Evolutionary conservation across 2,888 invertebrate genomes (phyloP), one percentile per base, ranked within the genome.

Genomic region (Eulithis testata): DNA sequence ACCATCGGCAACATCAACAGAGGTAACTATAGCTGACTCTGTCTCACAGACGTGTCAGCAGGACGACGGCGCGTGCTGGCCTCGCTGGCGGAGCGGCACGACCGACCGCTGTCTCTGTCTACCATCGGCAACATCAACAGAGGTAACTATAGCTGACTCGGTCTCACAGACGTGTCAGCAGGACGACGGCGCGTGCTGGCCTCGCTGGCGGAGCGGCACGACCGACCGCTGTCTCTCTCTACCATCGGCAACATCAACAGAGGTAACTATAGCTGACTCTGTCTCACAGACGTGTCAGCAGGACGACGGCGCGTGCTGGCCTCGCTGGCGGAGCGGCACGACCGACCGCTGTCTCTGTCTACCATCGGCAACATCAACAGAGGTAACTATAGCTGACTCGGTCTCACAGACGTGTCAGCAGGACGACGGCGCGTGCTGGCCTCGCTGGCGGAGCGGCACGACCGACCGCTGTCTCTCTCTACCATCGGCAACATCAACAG

Each of bases 31-130:
- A n/a, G n/a, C n/a, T n/a, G n/a, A n/a, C n/a, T n/a, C n/a, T n/a
- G n/a, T n/a, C n/a, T n/a, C n/a, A n/a, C n/a, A n/a, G 89, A 89
- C 44, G 87, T 88, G 67, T 73, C 78, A 3, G 83, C 78, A 4
- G 91, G 91, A 75, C 94, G 95, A 66, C 77, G 84, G 65, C 78
- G 89, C 4, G 87, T 95, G 52, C 94, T 94, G 59, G 79, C 91
- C 6, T 88, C 95, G 0, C 67, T 75, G 60, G 71, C 77, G 45
- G 78, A 73, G 7, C 67, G 71, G 3, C 52, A 2, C 69, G 73
- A 49, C 56, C 74, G 63, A 83, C 63, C 84, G 7, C 78, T 87
- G 50, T 73, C 84, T 0, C 76, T 89, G 54, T 77, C 78, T 61
- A 91, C 90, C 31, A 85, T 90, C 61, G 88, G 87, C 14, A 88